phyloP scores from a whole-genome alignment of 2,113 vertebrate species.

The Peromyscus californicus region DNA sequence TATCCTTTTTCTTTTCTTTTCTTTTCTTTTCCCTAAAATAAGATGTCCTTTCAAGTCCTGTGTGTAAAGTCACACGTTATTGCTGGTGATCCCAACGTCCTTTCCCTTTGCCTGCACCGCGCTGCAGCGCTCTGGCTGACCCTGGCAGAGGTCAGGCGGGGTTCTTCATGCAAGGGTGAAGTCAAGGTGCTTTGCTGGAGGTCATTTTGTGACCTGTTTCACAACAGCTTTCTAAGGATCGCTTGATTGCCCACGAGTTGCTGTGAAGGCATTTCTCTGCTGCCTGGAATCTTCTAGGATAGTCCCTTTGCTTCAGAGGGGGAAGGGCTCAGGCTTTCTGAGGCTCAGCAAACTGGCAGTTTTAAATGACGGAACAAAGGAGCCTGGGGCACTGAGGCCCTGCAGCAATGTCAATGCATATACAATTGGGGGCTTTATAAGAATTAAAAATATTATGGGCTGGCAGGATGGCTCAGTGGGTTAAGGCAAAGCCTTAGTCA shows the following conservation, averaged over 20 bases:
- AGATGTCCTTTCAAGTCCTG: constrained; percentile 34
- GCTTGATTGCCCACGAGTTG: constrained; percentile 67
- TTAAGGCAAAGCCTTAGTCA: neutral
- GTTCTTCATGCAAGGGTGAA: neutral
- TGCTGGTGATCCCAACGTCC: neutral
- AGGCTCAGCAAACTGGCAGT: neutral
- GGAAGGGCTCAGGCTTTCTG: constrained; percentile 15
- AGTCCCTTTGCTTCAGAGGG: neutral
- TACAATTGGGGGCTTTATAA: constrained; percentile 26
- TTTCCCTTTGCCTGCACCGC: constrained; percentile 23
- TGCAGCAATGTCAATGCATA: constrained; percentile 12
- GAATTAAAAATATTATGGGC: neutral
- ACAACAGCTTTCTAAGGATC: neutral
- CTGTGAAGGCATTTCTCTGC: constrained; percentile 46
- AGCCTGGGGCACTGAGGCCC: neutral
- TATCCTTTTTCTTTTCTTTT: constrained; percentile 57
- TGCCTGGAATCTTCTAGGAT: neutral
- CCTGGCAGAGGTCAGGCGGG: neutral
- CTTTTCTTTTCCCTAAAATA: constrained; percentile 75
- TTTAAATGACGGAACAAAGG: neutral
- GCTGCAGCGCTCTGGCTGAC: neutral
- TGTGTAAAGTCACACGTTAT: constrained; percentile 43
- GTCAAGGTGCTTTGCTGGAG: constrained; percentile 40
- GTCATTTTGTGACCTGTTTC: neutral
- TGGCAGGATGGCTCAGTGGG: neutral